These are phyloP conservation scores for Anagrus nilaparvatae DNA, from an alignment of 1,140 invertebrate species.

Conservation along the genomic window DNA sequence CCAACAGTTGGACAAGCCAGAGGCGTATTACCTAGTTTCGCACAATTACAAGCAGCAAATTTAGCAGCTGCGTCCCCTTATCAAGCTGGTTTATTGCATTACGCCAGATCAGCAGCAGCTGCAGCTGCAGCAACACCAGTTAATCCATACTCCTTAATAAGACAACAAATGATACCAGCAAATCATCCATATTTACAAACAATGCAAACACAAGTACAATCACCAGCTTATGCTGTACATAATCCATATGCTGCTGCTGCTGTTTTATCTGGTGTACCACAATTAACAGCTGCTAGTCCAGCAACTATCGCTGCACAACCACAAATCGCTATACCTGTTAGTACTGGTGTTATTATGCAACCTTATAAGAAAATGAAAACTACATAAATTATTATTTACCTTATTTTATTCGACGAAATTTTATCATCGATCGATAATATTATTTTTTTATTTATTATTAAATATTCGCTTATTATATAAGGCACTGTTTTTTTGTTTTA, in stretches of 20 bases:
- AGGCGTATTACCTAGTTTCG: slow-evolving; percentile 28
- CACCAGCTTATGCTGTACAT: no score
- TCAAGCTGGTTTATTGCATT: slow-evolving; percentile 42
- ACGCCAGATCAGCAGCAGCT: slow-evolving; percentile 45
- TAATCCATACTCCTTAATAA: slow-evolving; percentile 43
- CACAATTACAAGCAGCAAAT: slow-evolving; percentile 27
- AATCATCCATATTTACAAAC: no score
- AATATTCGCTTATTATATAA: no score
- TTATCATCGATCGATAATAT: no score
- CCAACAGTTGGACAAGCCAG: slow-evolving; percentile 29
- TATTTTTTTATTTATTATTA: no score
- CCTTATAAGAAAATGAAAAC: slow-evolving; percentile 84
- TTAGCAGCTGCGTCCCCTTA: slow-evolving; percentile 27
- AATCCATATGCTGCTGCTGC: slow-evolving; percentile 35
- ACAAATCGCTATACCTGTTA: slow-evolving; percentile 31
- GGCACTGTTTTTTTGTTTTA: no score
- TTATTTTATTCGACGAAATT: no score
- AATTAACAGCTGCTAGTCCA: slow-evolving; percentile 33
- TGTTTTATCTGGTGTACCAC: no score
- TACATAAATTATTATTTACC: slow-evolving; percentile 57
- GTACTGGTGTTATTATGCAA: slow-evolving; percentile 55
- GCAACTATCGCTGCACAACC: slow-evolving; percentile 38
- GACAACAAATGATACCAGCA: slow-evolving; percentile 41
- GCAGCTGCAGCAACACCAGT: slow-evolving; percentile 38
- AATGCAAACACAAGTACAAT: no score